Evolutionary conservation across 2,888 invertebrate genomes (phyloP).

Genomic region (Calameuta pallipes): DNA sequence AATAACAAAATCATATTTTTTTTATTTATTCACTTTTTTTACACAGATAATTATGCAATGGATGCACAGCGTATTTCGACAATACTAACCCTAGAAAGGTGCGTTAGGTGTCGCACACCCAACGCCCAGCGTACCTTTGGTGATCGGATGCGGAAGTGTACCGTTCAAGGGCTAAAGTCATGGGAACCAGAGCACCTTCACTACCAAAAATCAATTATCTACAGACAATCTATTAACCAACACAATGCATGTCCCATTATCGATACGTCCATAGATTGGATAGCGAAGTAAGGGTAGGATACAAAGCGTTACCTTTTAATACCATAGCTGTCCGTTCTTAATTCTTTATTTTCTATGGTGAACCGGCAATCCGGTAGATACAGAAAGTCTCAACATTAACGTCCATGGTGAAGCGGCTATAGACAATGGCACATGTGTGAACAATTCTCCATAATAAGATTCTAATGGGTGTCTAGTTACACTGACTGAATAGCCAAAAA

Average conservation of each 20-base stretch:
- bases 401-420: neutral
- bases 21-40: neutral
- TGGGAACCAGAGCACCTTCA: neutral
- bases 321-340: neutral
- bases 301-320: constrained; percentile 1
- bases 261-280: neutral
- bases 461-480: constrained; percentile 6
- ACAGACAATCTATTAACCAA: constrained; percentile 16
- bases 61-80: neutral
- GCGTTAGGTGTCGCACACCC: too few species aligned
- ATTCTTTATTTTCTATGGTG: constrained; percentile 5
- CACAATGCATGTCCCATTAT: constrained; percentile 1
- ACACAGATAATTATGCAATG: neutral
- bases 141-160: too few species aligned
- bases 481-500: neutral
- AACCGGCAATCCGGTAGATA: neutral
- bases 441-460: constrained; percentile 7
- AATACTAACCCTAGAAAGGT: neutral
- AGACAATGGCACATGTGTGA: constrained; percentile 6
- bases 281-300: neutral
- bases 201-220: constrained; percentile 18
- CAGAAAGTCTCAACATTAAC: neutral
- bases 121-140: too few species aligned
- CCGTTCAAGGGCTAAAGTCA: neutral
- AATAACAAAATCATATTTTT: neutral